These are phyloP conservation scores for Centropus unirufus DNA, from an alignment of 2,113 vertebrate genomes.

Conservation along the genomic window DNA sequence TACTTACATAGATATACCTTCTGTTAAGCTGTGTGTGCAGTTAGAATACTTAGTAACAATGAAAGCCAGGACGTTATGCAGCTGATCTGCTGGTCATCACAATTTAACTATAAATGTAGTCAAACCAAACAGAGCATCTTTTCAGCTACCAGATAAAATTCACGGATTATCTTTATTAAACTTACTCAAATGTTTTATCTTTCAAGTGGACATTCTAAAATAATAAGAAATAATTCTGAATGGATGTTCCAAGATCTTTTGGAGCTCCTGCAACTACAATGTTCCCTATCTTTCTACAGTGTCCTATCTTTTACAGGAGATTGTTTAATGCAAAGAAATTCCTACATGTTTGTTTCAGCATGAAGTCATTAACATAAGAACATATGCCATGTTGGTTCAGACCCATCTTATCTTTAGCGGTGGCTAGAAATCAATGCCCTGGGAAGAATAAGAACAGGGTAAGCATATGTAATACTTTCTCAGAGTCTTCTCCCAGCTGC, in stretches of 20 bases:
- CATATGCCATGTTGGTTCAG: constrained; percentile 53
- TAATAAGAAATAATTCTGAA: background rate
- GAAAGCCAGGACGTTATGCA: background rate
- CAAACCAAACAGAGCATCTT: background rate
- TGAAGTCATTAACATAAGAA: constrained; percentile 60
- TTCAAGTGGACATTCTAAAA: background rate
- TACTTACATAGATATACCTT: background rate
- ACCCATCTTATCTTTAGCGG: constrained; percentile 49
- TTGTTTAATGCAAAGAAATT: constrained; percentile 36
- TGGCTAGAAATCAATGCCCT: constrained; percentile 57
- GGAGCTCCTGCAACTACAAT: background rate
- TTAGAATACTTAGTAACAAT: background rate
- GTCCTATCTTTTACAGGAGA: background rate
- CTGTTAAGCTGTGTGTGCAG: background rate
- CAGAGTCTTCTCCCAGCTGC: constrained; percentile 59
- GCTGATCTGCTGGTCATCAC: background rate
- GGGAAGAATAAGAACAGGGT: constrained; percentile 50
- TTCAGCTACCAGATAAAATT: background rate
- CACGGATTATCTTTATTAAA: background rate
- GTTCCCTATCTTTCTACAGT: background rate
- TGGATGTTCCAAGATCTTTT: background rate
- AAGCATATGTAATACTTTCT: constrained; percentile 59
- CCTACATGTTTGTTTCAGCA: constrained; percentile 37
- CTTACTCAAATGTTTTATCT: background rate
- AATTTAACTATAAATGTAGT: background rate